Evolutionary conservation across 2,888 invertebrate species (phyloP), one percentile per base, ranked within the genome.

Genomic region (Conistra vaccinii): DNA sequence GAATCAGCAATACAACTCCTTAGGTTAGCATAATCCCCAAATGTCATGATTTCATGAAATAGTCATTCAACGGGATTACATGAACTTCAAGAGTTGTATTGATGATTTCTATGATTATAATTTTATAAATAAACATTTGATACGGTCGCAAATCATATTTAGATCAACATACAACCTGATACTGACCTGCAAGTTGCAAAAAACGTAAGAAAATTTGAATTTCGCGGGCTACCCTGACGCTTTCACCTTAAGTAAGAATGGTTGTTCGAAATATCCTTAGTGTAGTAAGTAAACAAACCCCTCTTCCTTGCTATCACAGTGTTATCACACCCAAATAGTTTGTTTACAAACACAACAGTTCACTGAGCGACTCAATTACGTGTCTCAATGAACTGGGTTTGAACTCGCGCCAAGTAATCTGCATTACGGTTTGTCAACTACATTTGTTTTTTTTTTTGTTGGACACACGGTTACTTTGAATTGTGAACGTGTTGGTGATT

Each of bases 341-440:
- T 83, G 77, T 86, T 87, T 86, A 74, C 72, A 83, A 83, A 76
- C 77, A 80, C 53, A 73, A 32, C 77, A 65, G 39, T 78, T 75
- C 76, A 72, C 72, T 80, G 78, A 78, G 67, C 62, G 57, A 32
- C 67, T 62, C 65, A 57, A 77, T 80, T 69, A 71, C 71, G 69
- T 57, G 61, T 70, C 69, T 86, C 76, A 88, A 82, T 86, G 85
- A 74, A 57, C 68, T 42, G 55, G 20, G 60, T 45, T 87, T 85
- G 85, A 80, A 78, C 65, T 39, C 35, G 45, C 26, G 85, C 85
- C 85, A 85, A 87, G 45, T 78, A 71, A 78, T 83, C 70, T 69
- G 10, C 65, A 63, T 83, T 53, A 69, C 70, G 14, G 57, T 71
- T 57, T 78, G 72, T 67, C 83, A 83, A 72, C 68, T 51, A 57